Evolutionary conservation across 1,140 invertebrate genomes (phyloP).

Genomic region (Polypedilum vanderplanki): DNA sequence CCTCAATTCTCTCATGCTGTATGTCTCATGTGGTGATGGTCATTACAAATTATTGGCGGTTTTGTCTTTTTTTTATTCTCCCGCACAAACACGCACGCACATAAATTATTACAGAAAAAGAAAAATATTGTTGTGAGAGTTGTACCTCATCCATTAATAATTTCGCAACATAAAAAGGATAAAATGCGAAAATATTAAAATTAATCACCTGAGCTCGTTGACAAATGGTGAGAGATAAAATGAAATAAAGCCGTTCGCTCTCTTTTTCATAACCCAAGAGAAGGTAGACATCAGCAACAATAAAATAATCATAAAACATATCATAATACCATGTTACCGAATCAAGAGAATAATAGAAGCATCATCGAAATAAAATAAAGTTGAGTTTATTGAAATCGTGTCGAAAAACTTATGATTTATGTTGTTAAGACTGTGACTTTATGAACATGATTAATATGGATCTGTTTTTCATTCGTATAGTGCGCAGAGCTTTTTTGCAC

Average conservation of each 20-base stretch:
- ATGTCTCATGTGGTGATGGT: not conserved
- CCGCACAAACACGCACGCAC: not conserved
- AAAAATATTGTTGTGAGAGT: not conserved
- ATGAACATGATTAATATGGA: too few relatives aligned
- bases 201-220: constrained; percentile 16
- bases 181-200: constrained; percentile 11
- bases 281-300: not conserved
- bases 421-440: not conserved
- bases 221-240: constrained; percentile 18
- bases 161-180: not conserved
- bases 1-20: not conserved
- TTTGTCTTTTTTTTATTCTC: not conserved
- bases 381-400: constrained; percentile 1
- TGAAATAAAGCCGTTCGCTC: constrained; percentile 12
- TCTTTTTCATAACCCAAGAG: not conserved
- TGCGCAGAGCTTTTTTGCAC: too few relatives aligned
- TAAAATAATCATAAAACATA: constrained; percentile 15
- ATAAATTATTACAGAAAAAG: not conserved
- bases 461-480: too few relatives aligned
- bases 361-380: not conserved
- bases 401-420: constrained; percentile 7
- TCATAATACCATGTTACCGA: not conserved
- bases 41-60: constrained; percentile 11
- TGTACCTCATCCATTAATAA: not conserved
- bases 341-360: not conserved